Evolutionary conservation across 2,113 vertebrate species (phyloP).

Genomic region (Rattus rattus): DNA sequence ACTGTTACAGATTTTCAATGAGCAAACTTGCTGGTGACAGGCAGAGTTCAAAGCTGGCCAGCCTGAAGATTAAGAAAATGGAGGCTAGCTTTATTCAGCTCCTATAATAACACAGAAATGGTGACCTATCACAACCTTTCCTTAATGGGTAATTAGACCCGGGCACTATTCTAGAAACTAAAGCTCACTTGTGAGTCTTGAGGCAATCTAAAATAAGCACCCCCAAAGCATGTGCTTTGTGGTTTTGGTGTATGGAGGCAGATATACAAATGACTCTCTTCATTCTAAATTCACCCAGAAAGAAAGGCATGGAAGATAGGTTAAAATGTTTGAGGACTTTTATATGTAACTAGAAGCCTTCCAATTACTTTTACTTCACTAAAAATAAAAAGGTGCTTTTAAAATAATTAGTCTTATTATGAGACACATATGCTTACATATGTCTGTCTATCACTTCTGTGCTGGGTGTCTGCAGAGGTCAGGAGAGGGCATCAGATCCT

Average conservation of each 20-base stretch:
- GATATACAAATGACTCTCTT: background rate
- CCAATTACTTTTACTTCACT: slow-evolving; percentile 7
- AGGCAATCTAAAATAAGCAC: slow-evolving; percentile 8
- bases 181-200: background rate
- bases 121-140: background rate
- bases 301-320: background rate
- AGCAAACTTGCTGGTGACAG: slow-evolving; percentile 12
- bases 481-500: background rate
- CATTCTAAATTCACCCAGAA: slow-evolving; percentile 24
- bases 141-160: background rate
- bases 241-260: background rate
- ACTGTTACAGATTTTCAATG: background rate
- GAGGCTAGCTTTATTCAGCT: background rate
- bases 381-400: background rate
- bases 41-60: background rate
- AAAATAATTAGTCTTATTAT: background rate
- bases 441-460: background rate
- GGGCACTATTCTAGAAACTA: slow-evolving; percentile 47
- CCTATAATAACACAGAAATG: background rate
- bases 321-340: slow-evolving; percentile 36
- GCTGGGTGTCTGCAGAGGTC: background rate
- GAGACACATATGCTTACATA: too few species aligned
- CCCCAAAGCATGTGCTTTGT: background rate
- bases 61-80: background rate
- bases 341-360: background rate